Conservation (phyloP, 2,888 invertebrate genomes). For the Hydroisotoma schaefferi region DNA sequence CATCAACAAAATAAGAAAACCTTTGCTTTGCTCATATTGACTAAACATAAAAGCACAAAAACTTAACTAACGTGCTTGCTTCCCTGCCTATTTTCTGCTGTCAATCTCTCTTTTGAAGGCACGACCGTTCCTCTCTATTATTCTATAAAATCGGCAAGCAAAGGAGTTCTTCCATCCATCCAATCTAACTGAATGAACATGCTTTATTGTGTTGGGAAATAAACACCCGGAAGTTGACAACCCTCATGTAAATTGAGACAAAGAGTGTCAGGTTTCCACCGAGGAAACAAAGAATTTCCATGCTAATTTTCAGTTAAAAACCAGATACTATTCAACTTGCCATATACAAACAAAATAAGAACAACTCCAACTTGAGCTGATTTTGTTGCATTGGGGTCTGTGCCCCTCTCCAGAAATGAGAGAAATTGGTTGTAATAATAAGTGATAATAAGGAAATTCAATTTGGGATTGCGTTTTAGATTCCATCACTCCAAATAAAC, state of each 20-base stretch:
- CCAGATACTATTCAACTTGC: too few species aligned
- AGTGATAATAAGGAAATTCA: too few species aligned
- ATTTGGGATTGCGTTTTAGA: too few species aligned
- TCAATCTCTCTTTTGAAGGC: slow-evolving; percentile 1
- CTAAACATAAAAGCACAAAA: neutral
- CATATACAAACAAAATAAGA: too few species aligned
- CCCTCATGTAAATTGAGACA: slow-evolving; percentile 1
- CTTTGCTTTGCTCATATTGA: too few species aligned
- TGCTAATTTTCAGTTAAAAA: too few species aligned
- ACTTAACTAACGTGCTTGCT: neutral
- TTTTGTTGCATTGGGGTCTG: too few species aligned
- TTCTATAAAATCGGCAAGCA: neutral
- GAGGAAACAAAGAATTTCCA: slow-evolving; percentile 1
- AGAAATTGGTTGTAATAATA: too few species aligned
- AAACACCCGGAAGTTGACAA: slow-evolving; percentile 5
- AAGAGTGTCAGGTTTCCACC: neutral
- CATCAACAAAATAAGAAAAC: too few species aligned
- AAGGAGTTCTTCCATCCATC: neutral
- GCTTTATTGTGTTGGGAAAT: neutral
- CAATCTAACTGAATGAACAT: neutral
- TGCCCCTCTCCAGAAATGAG: too few species aligned
- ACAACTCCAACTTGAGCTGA: too few species aligned
- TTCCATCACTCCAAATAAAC: too few species aligned
- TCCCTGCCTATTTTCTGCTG: neutral
- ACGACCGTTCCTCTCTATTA: neutral